phyloP scores from a whole-genome alignment of 2,888 invertebrate species.

The Hydroisotoma schaefferi region DNA sequence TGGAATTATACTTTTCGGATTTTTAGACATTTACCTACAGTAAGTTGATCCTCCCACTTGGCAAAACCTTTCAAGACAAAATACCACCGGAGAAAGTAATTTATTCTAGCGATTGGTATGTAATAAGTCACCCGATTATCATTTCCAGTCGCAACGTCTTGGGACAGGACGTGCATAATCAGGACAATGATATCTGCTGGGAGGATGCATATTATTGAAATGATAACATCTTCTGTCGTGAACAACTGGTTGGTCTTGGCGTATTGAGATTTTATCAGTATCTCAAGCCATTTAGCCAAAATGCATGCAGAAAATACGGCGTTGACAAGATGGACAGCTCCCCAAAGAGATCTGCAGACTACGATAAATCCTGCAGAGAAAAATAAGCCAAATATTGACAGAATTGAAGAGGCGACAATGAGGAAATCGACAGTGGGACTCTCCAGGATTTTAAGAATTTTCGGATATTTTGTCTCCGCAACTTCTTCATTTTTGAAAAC shows the following conservation, averaged over 20 bases:
- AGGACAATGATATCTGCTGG: conserved; percentile 42
- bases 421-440: conserved; percentile 29
- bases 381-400: conserved; percentile 40
- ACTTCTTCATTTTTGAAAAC: conserved; percentile 38
- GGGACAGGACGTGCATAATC: conserved; percentile 36
- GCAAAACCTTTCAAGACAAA: conserved; percentile 37
- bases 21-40: conserved; percentile 33
- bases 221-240: conserved; percentile 37
- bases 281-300: conserved; percentile 41
- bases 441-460: conserved; percentile 34
- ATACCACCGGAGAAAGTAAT: conserved; percentile 38
- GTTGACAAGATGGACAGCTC: conserved; percentile 42
- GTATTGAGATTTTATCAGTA: conserved; percentile 42
- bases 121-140: conserved; percentile 17
- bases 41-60: conserved; percentile 44
- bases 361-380: conserved; percentile 46
- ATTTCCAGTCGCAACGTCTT: conserved; percentile 15
- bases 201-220: conserved; percentile 38
- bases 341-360: conserved; percentile 35
- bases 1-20: no score
- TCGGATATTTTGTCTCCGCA: conserved; percentile 40
- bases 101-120: conserved; percentile 37
- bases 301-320: conserved; percentile 40
- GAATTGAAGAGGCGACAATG: conserved; percentile 34
- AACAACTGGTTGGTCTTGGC: conserved; percentile 43